These are phyloP conservation scores for Mystacornis crossleyi DNA, from an alignment of 2,113 vertebrate genomes.

Conservation along the genomic window DNA sequence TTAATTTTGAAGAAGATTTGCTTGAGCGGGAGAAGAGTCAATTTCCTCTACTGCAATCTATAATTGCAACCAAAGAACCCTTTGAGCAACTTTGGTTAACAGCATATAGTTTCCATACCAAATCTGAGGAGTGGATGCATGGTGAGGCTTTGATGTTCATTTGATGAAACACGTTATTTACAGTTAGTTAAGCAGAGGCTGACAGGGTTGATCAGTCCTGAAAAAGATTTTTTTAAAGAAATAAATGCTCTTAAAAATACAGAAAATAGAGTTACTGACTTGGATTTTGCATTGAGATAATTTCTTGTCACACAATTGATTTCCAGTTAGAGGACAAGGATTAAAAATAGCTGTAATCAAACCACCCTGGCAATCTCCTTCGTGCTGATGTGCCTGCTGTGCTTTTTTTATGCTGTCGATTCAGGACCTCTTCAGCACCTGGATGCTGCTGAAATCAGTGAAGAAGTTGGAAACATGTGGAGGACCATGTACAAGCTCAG, in stretches of 20 bases:
- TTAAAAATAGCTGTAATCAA: not conserved
- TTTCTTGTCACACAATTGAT: not conserved
- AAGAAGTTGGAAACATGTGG: constrained; percentile 86
- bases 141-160: constrained; percentile 69
- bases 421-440: constrained; percentile 81
- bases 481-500: constrained; percentile 83
- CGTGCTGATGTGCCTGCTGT: not conserved
- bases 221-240: not conserved
- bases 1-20: constrained; percentile 88
- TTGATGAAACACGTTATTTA: not conserved
- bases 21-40: constrained; percentile 81
- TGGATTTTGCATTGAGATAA: not conserved
- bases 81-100: constrained; percentile 90
- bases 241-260: not conserved
- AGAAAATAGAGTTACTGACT: not conserved
- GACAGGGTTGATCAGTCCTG: not conserved
- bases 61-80: constrained; percentile 81
- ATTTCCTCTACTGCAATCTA: constrained; percentile 82
- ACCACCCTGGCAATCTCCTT: not conserved
- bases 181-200: not conserved
- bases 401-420: not conserved
- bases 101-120: constrained; percentile 80
- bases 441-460: constrained; percentile 83
- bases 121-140: constrained; percentile 89
- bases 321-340: not conserved